Percentiles rank a stretch among this genome's conserved stretches.
These are phyloP conservation scores for Beris morrisii DNA, from an alignment of 2,888 invertebrate genomes.

Conservation along the genomic window DNA sequence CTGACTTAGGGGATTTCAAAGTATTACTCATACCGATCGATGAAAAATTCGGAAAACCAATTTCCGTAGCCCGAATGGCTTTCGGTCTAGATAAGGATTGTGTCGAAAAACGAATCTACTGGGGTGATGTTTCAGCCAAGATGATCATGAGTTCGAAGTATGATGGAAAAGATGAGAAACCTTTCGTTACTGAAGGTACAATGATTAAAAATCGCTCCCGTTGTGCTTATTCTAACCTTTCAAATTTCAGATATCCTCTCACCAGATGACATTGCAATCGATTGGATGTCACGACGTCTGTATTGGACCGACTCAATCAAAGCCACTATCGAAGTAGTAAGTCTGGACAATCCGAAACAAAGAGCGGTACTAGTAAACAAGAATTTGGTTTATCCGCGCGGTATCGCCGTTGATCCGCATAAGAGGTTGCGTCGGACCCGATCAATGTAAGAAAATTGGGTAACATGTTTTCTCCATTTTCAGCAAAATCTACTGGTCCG, in stretches of 20 bases:
- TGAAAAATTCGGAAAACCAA: slow-evolving; percentile 71
- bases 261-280: slow-evolving; percentile 92
- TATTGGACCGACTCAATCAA: slow-evolving; percentile 96
- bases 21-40: slow-evolving; percentile 80
- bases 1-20: slow-evolving; percentile 90
- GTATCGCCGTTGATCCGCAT: slow-evolving; percentile 55
- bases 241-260: slow-evolving; percentile 69
- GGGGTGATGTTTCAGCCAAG: slow-evolving; percentile 87
- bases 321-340: slow-evolving; percentile 87
- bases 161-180: slow-evolving; percentile 71
- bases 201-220: not conserved
- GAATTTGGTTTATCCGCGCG: slow-evolving; percentile 66
- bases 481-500: slow-evolving; percentile 96
- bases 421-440: no score
- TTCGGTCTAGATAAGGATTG: slow-evolving; percentile 94
- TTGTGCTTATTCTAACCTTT: not conserved
- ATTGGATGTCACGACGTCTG: slow-evolving; percentile 89
- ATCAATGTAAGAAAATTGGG: not conserved
- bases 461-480: slow-evolving; percentile 41
- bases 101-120: slow-evolving; percentile 79
- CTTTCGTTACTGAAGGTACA: slow-evolving; percentile 63
- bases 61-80: slow-evolving; percentile 65
- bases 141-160: slow-evolving; percentile 74
- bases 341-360: slow-evolving; percentile 43
- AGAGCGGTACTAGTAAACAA: no score